A percentile compares a stretch with the other conserved stretches of the same genome.
Conservation (phyloP, 2,113 vertebrate species). For the Apteryx owenii region DNA sequence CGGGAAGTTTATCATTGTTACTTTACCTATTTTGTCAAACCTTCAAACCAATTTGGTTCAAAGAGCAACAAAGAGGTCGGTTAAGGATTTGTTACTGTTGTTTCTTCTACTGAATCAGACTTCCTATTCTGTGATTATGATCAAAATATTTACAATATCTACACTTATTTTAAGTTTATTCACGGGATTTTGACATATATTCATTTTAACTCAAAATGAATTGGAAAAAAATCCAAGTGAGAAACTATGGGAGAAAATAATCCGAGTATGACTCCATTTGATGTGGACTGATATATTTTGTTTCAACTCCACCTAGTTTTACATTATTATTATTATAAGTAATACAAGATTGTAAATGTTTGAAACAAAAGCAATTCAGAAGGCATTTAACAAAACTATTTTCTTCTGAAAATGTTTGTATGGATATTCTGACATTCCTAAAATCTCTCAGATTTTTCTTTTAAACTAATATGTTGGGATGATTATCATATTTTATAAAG, state of each 20-base stretch:
- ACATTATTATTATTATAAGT: too few relatives aligned
- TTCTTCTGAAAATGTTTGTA: neutral
- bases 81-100: neutral
- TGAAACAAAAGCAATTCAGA: too few relatives aligned
- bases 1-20: neutral
- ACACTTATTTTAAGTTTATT: neutral
- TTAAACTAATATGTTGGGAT: neutral
- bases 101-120: neutral
- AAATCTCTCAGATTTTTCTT: neutral
- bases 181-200: too few relatives aligned
- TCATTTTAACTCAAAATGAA: too few relatives aligned
- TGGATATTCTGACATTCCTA: neutral
- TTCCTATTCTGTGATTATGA: neutral
- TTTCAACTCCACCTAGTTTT: too few relatives aligned
- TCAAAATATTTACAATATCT: neutral
- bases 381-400: neutral
- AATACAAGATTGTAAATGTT: too few relatives aligned
- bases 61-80: neutral
- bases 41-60: neutral
- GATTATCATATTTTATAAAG: neutral
- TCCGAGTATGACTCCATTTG: too few relatives aligned
- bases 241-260: too few relatives aligned
- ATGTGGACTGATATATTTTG: too few relatives aligned
- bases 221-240: too few relatives aligned
- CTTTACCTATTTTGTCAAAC: neutral